Evolutionary conservation across 2,888 invertebrate genomes (phyloP).

Genomic region (Chrysolina haemoptera): DNA sequence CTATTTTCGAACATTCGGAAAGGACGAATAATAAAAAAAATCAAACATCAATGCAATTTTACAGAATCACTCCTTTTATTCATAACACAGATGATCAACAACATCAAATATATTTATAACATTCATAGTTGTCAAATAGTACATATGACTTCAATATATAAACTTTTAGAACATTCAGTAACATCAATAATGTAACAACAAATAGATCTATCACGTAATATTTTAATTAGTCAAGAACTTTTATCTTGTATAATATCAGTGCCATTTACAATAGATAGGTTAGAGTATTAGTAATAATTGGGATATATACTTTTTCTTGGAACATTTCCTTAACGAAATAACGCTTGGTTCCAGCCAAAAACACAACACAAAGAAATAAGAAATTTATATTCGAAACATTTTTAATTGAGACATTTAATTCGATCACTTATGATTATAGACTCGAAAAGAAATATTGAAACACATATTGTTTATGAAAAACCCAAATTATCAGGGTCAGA

Average conservation of each 20-base stretch:
- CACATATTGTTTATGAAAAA: slow-evolving; percentile 46
- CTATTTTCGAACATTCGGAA: too few relatives aligned
- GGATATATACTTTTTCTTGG: neutral
- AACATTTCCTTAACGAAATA: neutral
- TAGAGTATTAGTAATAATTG: neutral
- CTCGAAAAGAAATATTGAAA: neutral
- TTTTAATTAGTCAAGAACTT: neutral
- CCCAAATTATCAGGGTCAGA: slow-evolving; percentile 64
- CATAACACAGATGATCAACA: neutral
- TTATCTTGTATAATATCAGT: slow-evolving; percentile 18
- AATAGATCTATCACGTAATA: neutral
- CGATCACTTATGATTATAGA: neutral
- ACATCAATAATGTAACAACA: neutral
- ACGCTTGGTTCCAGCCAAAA: neutral
- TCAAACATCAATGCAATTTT: neutral
- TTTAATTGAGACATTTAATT: neutral
- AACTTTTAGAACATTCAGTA: neutral
- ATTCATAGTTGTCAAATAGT: neutral
- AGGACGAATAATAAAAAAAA: neutral
- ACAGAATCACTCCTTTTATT: neutral
- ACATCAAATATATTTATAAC: neutral
- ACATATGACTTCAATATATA: neutral
- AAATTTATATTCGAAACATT: neutral
- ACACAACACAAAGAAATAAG: neutral
- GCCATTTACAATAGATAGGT: slow-evolving; percentile 41